Evolutionary conservation across 1,140 invertebrate genomes (phyloP).

Genomic region (Drosophila quadrilineata): DNA sequence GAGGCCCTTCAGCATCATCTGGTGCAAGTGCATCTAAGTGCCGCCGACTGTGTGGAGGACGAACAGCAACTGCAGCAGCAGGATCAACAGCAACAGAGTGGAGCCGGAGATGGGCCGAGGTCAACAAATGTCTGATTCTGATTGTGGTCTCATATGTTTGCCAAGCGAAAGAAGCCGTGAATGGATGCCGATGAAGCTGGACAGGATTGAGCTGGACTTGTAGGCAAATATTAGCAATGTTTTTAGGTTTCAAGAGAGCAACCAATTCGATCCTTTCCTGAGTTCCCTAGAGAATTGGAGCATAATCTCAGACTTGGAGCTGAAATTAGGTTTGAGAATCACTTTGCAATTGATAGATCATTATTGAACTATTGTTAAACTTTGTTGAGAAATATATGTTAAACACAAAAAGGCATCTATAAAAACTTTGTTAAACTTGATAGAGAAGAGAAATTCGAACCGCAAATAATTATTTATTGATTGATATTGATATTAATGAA

Average conservation of each 20-base stretch:
- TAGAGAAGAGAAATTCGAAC: too few relatives aligned
- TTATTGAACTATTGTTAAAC: too few relatives aligned
- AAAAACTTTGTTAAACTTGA: too few relatives aligned
- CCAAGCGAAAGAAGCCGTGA: conserved; percentile 56
- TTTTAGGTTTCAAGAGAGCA: conserved; percentile 57
- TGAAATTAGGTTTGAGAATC: too few relatives aligned
- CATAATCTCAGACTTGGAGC: too few relatives aligned
- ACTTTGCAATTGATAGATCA: too few relatives aligned
- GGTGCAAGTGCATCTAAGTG: conserved; percentile 41
- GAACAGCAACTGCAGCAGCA: neutral
- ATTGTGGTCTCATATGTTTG: conserved; percentile 73
- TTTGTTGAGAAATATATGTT: too few relatives aligned
- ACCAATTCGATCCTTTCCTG: conserved; percentile 10
- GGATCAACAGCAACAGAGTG: conserved; percentile 16
- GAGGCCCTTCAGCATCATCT: conserved; percentile 48
- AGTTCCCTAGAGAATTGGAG: too few relatives aligned
- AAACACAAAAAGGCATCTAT: too few relatives aligned
- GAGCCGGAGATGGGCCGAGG: conserved; percentile 56
- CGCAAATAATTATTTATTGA: too few relatives aligned
- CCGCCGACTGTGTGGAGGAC: conserved; percentile 8
- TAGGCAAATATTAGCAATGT: neutral
- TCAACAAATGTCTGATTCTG: conserved; percentile 64
- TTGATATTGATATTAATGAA: too few relatives aligned
- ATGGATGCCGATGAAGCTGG: neutral
- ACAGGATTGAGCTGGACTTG: conserved; percentile 2